phyloP scores from a whole-genome alignment of 2,113 vertebrate species.

The Anguilla japonica region DNA sequence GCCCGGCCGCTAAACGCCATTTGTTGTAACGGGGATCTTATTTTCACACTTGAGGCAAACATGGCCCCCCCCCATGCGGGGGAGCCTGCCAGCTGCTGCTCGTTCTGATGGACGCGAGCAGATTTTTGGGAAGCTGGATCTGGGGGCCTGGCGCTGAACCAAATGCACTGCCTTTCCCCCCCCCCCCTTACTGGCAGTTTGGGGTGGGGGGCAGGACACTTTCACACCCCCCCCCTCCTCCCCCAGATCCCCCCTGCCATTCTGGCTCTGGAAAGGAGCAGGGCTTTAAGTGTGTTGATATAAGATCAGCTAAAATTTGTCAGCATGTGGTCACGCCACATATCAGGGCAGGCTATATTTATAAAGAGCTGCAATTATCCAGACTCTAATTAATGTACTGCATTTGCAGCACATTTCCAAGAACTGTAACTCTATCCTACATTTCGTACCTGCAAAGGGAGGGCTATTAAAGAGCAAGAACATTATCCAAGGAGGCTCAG shows the following conservation, averaged over 20 bases:
- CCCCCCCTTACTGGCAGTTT: conserved; percentile 42
- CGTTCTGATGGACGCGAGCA: conserved; percentile 72
- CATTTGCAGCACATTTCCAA: conserved; percentile 59
- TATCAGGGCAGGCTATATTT: conserved; percentile 66
- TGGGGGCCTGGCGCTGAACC: conserved; percentile 56
- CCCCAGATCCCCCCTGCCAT: background rate
- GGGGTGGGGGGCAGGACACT: conserved; percentile 56
- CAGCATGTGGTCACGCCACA: conserved; percentile 51
- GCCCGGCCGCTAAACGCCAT: conserved; percentile 70
- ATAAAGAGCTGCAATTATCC: conserved; percentile 69
- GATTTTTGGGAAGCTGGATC: conserved; percentile 72
- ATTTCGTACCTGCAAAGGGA: conserved; percentile 58
- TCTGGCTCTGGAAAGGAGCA: conserved; percentile 49
- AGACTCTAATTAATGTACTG: conserved; percentile 67
- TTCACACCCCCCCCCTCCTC: background rate
- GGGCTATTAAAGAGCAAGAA: conserved; percentile 65
- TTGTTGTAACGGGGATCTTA: conserved; percentile 74
- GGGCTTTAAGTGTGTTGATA: conserved; percentile 67
- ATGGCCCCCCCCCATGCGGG: conserved; percentile 66
- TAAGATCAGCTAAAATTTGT: conserved; percentile 55
- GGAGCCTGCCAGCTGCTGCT: conserved; percentile 72
- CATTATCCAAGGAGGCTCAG: conserved; percentile 60
- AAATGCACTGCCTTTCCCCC: conserved; percentile 48
- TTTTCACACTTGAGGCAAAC: conserved; percentile 77
- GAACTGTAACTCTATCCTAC: conserved; percentile 59